A percentile compares a stretch with the other conserved stretches of the same genome.
phyloP scores from a whole-genome alignment of 2,113 vertebrate species.

The Columbina picui region DNA sequence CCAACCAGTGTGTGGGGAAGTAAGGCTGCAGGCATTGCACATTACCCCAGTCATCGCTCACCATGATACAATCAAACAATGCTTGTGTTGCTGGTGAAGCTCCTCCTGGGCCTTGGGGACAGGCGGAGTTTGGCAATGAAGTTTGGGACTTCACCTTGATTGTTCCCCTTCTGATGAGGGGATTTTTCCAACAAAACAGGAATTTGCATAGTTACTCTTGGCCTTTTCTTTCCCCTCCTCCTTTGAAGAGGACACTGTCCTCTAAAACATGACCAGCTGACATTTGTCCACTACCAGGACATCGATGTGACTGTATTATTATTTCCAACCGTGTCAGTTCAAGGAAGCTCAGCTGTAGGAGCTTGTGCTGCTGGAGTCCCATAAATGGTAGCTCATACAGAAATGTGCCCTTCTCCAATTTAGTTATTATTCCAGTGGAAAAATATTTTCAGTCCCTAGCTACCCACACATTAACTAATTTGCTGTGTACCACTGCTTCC shows the following conservation, averaged over 20 bases:
- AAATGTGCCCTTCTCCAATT: neutral
- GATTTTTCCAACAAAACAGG: neutral
- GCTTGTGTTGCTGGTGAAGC: neutral
- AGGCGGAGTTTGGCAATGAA: neutral
- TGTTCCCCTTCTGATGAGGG: neutral
- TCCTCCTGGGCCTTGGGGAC: neutral
- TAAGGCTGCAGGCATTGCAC: neutral
- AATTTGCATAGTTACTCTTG: neutral
- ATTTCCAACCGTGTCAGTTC: neutral
- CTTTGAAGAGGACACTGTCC: neutral
- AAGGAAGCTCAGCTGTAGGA: neutral
- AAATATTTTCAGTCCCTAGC: neutral
- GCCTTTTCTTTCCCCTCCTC: neutral
- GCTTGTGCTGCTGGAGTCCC: neutral
- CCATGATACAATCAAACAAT: neutral
- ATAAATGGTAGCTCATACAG: neutral
- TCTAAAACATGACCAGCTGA: neutral
- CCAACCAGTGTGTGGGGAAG: neutral
- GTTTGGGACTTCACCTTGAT: neutral
- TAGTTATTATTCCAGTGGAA: neutral
- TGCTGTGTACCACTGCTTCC: neutral
- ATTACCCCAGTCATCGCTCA: neutral
- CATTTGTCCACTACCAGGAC: neutral
- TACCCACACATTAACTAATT: neutral
- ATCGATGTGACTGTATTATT: neutral